These are phyloP conservation scores for Euleptes europaea DNA, from an alignment of 2,113 vertebrate species.

Conservation along the genomic window DNA sequence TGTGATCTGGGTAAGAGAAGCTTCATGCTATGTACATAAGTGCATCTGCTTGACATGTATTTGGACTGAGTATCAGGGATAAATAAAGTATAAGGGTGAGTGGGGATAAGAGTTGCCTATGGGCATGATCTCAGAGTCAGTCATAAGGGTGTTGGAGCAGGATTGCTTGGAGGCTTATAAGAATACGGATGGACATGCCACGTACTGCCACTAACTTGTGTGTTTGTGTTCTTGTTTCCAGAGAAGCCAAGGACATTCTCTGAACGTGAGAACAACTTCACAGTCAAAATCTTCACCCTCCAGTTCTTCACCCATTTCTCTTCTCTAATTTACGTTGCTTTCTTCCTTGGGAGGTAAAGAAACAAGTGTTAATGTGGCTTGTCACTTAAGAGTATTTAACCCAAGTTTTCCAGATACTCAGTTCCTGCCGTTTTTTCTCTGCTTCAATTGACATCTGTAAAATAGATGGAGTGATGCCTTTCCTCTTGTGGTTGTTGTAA, in stretches of 20 bases:
- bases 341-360: conserved; percentile 91
- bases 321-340: conserved; percentile 91
- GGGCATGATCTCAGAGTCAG: neutral
- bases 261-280: conserved; percentile 85
- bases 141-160: neutral
- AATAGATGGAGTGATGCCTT: neutral
- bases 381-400: neutral
- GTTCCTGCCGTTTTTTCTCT: neutral
- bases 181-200: neutral
- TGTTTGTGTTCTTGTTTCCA: conserved; percentile 44
- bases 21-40: accelerated
- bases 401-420: neutral
- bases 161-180: neutral
- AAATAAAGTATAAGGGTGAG: neutral
- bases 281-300: conserved; percentile 91
- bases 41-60: neutral
- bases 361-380: neutral
- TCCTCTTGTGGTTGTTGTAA: neutral
- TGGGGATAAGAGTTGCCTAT: neutral
- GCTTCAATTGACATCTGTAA: neutral
- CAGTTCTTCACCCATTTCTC: conserved; percentile 95
- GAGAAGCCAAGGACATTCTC: conserved; percentile 84
- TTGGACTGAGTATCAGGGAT: neutral
- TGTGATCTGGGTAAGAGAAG: conserved; percentile 82
- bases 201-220: accelerated